Evolutionary conservation across 2,888 invertebrate genomes (phyloP).

Genomic region (Mamestra brassicae): DNA sequence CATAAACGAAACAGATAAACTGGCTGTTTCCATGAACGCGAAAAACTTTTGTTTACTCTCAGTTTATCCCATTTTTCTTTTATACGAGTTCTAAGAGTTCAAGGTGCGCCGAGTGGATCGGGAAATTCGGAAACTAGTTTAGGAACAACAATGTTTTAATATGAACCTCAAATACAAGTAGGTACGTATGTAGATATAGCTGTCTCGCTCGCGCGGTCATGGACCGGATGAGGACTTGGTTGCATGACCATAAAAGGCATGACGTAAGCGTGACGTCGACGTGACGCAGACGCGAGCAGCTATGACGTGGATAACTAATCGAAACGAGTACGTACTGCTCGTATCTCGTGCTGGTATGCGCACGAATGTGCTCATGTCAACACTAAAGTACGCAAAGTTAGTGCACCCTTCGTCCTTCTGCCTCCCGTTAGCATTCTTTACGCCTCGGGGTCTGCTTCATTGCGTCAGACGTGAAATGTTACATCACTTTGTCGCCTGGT

Average conservation of each 20-base stretch:
- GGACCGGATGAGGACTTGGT: slow-evolving; percentile 45
- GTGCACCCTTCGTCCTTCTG: slow-evolving; percentile 46
- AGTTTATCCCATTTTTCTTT: slow-evolving; percentile 60
- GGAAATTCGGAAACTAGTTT: slow-evolving; percentile 54
- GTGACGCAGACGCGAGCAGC: slow-evolving; percentile 63
- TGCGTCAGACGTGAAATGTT: slow-evolving; percentile 57
- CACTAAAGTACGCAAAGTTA: slow-evolving; percentile 58
- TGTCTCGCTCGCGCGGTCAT: slow-evolving; percentile 59
- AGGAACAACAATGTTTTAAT: slow-evolving; percentile 52
- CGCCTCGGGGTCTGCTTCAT: slow-evolving; percentile 38
- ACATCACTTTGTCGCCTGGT: slow-evolving; percentile 49
- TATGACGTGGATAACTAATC: slow-evolving; percentile 63
- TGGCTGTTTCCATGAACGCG: slow-evolving; percentile 51
- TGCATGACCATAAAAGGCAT: slow-evolving; percentile 63
- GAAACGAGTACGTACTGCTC: slow-evolving; percentile 55
- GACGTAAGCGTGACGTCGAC: slow-evolving; percentile 68
- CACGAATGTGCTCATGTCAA: slow-evolving; percentile 49
- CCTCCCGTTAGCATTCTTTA: slow-evolving; percentile 52
- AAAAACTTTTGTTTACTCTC: slow-evolving; percentile 64
- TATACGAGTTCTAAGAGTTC: slow-evolving; percentile 61
- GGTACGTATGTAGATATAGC: slow-evolving; percentile 2
- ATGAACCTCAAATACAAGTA: slow-evolving; percentile 35
- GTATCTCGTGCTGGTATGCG: slow-evolving; percentile 59
- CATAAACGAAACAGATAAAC: slow-evolving; percentile 66
- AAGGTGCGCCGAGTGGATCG: slow-evolving; percentile 52